phyloP scores from a whole-genome alignment of 2,888 invertebrate genomes.

The Epinotia demarniana region DNA sequence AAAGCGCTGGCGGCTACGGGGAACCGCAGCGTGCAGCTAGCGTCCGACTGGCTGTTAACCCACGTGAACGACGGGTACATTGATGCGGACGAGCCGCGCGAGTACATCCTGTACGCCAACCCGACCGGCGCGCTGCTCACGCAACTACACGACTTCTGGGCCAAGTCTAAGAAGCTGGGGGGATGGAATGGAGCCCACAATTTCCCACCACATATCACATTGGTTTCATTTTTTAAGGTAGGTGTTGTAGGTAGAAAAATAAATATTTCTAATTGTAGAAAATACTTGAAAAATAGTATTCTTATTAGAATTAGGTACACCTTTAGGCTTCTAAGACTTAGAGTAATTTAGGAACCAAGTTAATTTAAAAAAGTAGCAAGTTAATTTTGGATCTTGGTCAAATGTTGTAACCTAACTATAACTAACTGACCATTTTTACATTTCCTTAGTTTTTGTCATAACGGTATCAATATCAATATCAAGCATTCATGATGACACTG shows the following conservation, averaged over 20 bases:
- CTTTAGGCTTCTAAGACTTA: background rate
- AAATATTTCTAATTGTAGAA: constrained; percentile 46
- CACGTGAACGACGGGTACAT: constrained; percentile 94
- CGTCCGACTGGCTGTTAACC: constrained; percentile 95
- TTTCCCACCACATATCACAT: constrained; percentile 94
- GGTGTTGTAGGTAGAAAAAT: constrained; percentile 43
- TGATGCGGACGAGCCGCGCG: constrained; percentile 90
- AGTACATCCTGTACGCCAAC: constrained; percentile 94
- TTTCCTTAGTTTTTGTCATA: too few relatives aligned
- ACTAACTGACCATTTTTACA: too few relatives aligned
- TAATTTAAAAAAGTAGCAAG: too few relatives aligned
- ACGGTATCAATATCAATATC: too few relatives aligned
- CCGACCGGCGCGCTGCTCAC: constrained; percentile 91
- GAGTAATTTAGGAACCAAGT: too few relatives aligned
- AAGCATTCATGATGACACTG: too few relatives aligned
- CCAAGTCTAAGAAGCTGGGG: constrained; percentile 88
- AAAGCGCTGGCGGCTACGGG: constrained; percentile 96
- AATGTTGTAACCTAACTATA: too few relatives aligned
- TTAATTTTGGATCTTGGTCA: too few relatives aligned
- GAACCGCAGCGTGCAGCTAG: constrained; percentile 93
- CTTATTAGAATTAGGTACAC: background rate
- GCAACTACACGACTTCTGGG: constrained; percentile 91
- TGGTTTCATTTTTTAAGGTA: constrained; percentile 95
- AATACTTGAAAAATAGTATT: too few relatives aligned
- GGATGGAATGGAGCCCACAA: constrained; percentile 97